Evolutionary conservation across 2,888 invertebrate genomes (phyloP).

Genomic region (Acrobasis repandana): DNA sequence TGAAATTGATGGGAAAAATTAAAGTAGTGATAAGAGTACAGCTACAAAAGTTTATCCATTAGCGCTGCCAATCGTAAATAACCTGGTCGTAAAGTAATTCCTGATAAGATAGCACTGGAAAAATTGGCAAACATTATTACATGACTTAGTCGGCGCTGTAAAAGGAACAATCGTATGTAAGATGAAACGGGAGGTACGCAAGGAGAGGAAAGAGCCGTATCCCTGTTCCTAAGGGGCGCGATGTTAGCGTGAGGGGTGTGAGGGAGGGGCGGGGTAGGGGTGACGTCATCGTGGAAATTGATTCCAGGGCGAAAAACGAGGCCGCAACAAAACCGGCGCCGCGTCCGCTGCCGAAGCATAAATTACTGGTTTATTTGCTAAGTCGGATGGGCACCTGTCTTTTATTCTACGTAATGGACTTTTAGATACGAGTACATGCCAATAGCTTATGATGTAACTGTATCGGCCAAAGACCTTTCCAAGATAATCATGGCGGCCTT

Average conservation of each 20-base stretch:
- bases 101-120: slow-evolving; percentile 40
- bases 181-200: slow-evolving; percentile 49
- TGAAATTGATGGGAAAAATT: neutral
- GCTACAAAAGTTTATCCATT: slow-evolving; percentile 37
- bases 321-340: slow-evolving; percentile 69
- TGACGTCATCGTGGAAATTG: slow-evolving; percentile 78
- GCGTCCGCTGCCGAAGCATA: slow-evolving; percentile 61
- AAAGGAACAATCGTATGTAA: slow-evolving; percentile 23
- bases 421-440: slow-evolving; percentile 40
- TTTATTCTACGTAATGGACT: slow-evolving; percentile 51
- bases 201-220: slow-evolving; percentile 66
- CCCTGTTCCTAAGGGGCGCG: slow-evolving; percentile 55
- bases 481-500: slow-evolving; percentile 38
- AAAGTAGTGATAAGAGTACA: slow-evolving; percentile 13
- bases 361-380: slow-evolving; percentile 71
- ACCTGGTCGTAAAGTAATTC: slow-evolving; percentile 39
- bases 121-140: slow-evolving; percentile 22
- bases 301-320: slow-evolving; percentile 75
- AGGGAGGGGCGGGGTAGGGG: slow-evolving; percentile 45
- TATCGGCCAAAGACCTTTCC: slow-evolving; percentile 41
- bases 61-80: slow-evolving; percentile 37
- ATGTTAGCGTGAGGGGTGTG: slow-evolving; percentile 38
- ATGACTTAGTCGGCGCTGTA: neutral
- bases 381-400: slow-evolving; percentile 49
- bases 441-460: slow-evolving; percentile 50